Percentiles rank a stretch among this genome's conserved stretches.
Evolutionary conservation across 2,113 vertebrate genomes (phyloP).

Genomic region (Ctenodactylus gundi): DNA sequence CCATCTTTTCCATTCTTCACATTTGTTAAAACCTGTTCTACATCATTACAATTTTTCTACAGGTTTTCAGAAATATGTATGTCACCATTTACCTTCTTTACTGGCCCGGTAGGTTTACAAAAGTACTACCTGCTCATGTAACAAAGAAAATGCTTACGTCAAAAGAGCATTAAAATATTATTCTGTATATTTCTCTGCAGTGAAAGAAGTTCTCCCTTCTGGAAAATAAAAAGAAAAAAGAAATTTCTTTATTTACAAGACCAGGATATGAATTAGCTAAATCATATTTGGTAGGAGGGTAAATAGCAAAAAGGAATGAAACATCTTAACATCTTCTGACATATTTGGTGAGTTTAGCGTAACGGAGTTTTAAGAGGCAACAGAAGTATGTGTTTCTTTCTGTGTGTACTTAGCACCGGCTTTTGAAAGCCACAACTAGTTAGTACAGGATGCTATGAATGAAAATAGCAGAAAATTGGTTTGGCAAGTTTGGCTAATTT

Average conservation of each 20-base stretch:
- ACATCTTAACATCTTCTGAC: background rate
- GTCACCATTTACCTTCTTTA: slow-evolving; percentile 15
- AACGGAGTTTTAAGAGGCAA: slow-evolving; percentile 66
- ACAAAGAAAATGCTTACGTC: slow-evolving; percentile 61
- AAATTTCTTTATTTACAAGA: slow-evolving; percentile 44
- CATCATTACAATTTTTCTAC: slow-evolving; percentile 65
- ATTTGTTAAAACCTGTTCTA: slow-evolving; percentile 48
- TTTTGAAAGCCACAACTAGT: slow-evolving; percentile 40
- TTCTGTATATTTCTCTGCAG: slow-evolving; percentile 39
- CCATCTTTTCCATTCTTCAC: slow-evolving; percentile 61
- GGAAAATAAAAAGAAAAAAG: slow-evolving; percentile 53
- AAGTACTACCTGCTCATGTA: slow-evolving; percentile 63
- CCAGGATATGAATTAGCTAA: slow-evolving; percentile 29
- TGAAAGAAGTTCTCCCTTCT: slow-evolving; percentile 59
- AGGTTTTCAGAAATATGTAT: slow-evolving; percentile 68
- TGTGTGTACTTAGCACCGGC: slow-evolving; percentile 47
- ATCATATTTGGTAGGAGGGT: slow-evolving; percentile 6
- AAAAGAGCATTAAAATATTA: slow-evolving; percentile 53
- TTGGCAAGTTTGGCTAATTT: slow-evolving; percentile 28
- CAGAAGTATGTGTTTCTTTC: slow-evolving; percentile 24
- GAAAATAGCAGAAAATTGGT: slow-evolving; percentile 28
- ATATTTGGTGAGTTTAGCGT: slow-evolving; percentile 66
- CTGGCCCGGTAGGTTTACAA: slow-evolving; percentile 36
- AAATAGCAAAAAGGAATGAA: slow-evolving; percentile 15
- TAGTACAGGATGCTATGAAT: slow-evolving; percentile 21